Evolutionary conservation across 2,113 vertebrate genomes (phyloP).

Genomic region (Festucalex cinctus): DNA sequence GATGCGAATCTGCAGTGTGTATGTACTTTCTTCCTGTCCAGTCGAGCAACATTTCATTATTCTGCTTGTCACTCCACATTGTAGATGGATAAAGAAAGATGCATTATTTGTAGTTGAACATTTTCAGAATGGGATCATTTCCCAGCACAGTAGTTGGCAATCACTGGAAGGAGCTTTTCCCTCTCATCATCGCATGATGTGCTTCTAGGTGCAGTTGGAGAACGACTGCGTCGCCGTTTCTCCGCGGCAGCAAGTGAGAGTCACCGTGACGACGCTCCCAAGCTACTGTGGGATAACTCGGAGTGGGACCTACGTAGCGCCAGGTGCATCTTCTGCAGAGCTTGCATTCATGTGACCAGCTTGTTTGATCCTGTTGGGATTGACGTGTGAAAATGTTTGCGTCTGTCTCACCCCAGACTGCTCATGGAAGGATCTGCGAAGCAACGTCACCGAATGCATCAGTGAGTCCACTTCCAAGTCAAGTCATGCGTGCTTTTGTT

Average conservation of each 20-base stretch:
- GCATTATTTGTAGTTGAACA: too few relatives aligned
- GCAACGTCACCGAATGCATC: constrained; percentile 76
- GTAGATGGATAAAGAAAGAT: too few relatives aligned
- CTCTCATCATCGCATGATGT: neutral
- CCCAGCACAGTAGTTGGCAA: too few relatives aligned
- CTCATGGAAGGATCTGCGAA: constrained; percentile 72
- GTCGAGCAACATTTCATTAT: too few relatives aligned
- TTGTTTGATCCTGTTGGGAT: too few relatives aligned
- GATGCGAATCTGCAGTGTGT: too few relatives aligned
- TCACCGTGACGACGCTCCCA: constrained; percentile 81
- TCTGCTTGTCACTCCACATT: too few relatives aligned
- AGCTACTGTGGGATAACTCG: constrained; percentile 75
- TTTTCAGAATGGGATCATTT: too few relatives aligned
- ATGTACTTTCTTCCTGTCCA: too few relatives aligned
- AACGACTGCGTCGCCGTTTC: constrained; percentile 78
- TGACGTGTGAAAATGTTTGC: too few relatives aligned
- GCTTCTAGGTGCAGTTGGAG: constrained; percentile 75
- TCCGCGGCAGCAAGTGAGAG: constrained; percentile 69
- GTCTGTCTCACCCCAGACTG: constrained; percentile 73
- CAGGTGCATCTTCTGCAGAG: constrained; percentile 52
- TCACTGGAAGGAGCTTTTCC: neutral
- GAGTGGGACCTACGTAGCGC: constrained; percentile 69
- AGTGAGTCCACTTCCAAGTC: constrained; percentile 69
- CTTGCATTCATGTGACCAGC: too few relatives aligned
- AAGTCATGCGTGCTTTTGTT: neutral